Conservation (phyloP, 1,140 invertebrate species). For the Heliconius melpomene region DNA sequence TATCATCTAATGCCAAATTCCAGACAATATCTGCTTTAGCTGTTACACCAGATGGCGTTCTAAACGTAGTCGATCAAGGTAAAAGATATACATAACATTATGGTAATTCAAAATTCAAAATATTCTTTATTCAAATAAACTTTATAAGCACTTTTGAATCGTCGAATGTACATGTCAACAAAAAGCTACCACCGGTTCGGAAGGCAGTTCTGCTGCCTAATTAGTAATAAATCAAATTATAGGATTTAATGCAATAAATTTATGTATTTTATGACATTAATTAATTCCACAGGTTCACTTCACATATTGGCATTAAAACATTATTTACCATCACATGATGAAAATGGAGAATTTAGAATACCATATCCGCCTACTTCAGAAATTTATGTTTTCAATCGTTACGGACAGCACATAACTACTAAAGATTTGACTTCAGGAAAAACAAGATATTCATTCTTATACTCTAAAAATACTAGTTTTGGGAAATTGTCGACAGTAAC, state of each 20-base stretch:
- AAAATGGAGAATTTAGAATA: conserved; percentile 95
- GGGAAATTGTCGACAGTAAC: conserved; percentile 96
- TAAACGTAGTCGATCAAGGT: conserved; percentile 97
- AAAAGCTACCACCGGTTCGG: no score
- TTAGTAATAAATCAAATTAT: background rate
- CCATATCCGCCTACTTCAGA: conserved; percentile 95
- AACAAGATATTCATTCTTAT: conserved; percentile 96
- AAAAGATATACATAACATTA: conserved; percentile 38
- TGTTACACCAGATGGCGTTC: conserved; percentile 95
- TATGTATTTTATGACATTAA: background rate
- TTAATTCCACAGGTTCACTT: conserved; percentile 83
- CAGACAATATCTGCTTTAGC: conserved; percentile 95
- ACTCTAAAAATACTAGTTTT: conserved; percentile 98
- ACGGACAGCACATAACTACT: conserved; percentile 96
- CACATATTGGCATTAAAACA: conserved; percentile 95
- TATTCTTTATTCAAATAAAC: no score
- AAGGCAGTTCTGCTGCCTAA: no score
- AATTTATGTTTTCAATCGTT: conserved; percentile 96
- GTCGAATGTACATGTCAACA: no score
- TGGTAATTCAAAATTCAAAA: no score
- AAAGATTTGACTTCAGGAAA: conserved; percentile 96
- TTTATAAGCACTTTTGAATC: no score
- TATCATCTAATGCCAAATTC: conserved; percentile 95
- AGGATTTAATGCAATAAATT: background rate
- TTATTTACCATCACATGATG: conserved; percentile 93